Conservation (phyloP, 30 jellyfish, hydroid and myxozoan species). For the Pseudorhiza aurosa region DNA sequence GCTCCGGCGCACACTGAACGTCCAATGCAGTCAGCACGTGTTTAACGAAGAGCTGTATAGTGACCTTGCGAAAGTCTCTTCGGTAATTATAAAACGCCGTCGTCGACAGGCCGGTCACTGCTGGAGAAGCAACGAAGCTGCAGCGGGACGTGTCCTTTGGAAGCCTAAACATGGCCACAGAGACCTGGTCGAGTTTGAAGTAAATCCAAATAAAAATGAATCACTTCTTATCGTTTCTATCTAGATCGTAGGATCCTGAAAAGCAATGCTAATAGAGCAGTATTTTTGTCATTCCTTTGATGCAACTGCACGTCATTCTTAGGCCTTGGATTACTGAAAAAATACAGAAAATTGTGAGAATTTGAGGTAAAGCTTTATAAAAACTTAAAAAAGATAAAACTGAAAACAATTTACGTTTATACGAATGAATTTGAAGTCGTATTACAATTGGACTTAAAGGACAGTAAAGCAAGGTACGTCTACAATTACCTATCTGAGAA, state of each 20-base stretch:
- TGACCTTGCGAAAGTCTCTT: neutral
- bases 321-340: slow-evolving; percentile 59
- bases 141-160: neutral
- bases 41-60: too few relatives aligned
- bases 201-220: too few relatives aligned
- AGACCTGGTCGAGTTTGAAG: too few relatives aligned
- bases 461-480: slow-evolving; percentile 41
- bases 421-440: neutral
- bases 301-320: too few relatives aligned
- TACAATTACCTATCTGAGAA: slow-evolving; percentile 23
- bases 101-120: slow-evolving; percentile 8
- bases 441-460: slow-evolving; percentile 2
- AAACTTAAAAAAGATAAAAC: slow-evolving; percentile 25
- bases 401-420: neutral
- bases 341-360: slow-evolving; percentile 55
- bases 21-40: too few relatives aligned
- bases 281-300: too few relatives aligned
- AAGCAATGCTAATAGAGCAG: too few relatives aligned
- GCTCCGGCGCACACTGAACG: too few relatives aligned
- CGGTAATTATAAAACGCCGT: neutral
- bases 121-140: neutral
- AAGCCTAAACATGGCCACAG: neutral
- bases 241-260: too few relatives aligned
- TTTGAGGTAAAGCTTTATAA: slow-evolving; percentile 27
- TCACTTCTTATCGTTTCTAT: too few relatives aligned